Evolutionary conservation across 2,113 vertebrate genomes (phyloP).

Genomic region (Collichthys lucidus): DNA sequence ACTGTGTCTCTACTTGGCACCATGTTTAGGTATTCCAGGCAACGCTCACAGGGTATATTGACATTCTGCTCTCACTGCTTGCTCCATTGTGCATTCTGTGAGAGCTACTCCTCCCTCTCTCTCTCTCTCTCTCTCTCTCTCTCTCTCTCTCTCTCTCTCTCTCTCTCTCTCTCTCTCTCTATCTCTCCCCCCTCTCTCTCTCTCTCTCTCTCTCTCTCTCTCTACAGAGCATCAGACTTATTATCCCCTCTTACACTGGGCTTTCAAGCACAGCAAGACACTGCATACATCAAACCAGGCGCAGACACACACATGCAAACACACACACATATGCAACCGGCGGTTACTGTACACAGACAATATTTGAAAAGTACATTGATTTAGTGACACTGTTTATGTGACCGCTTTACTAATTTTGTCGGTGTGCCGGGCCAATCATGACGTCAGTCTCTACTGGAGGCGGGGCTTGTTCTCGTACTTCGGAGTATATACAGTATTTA

Average conservation of each 20-base stretch:
- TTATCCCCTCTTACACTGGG: conserved; percentile 63
- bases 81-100: conserved; percentile 78
- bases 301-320: conserved; percentile 20
- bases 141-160: conserved; percentile 30
- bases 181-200: too few species aligned
- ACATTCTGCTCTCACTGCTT: conserved; percentile 77
- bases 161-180: too few species aligned
- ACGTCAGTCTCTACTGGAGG: conserved; percentile 11
- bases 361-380: conserved; percentile 41
- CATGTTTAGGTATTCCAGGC: conserved; percentile 78
- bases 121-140: conserved; percentile 26
- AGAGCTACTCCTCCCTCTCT: conserved; percentile 46
- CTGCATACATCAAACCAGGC: conserved; percentile 47
- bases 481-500: too few species aligned
- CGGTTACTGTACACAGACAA: conserved; percentile 25
- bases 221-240: conserved; percentile 62
- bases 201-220: too few species aligned
- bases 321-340: too few species aligned
- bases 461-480: too few species aligned
- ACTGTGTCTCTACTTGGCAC: conserved; percentile 64
- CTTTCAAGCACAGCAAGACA: conserved; percentile 39
- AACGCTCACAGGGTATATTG: conserved; percentile 64
- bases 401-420: conserved; percentile 49
- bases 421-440: conserved; percentile 3
- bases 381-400: conserved; percentile 42